Percentiles rank a stretch among this genome's conserved stretches.
Conservation (phyloP, 1,140 invertebrate species). For the Scaptomyza pallida region DNA sequence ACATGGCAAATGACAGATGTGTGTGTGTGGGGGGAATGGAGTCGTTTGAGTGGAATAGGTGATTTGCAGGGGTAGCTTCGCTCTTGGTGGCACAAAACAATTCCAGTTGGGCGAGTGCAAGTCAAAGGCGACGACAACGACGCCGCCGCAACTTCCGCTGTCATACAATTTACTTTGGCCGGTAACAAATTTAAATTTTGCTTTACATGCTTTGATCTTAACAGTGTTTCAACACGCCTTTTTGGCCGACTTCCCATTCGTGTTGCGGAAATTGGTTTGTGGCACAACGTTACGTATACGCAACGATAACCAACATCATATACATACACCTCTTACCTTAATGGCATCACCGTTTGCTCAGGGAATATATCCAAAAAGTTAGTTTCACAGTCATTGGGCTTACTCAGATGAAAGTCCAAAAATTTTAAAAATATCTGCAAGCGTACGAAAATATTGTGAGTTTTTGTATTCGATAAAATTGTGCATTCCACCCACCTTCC, state of each 20-base stretch:
- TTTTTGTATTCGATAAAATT: neutral
- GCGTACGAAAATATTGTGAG: neutral
- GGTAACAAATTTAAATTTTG: conserved; percentile 79
- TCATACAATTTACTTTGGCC: conserved; percentile 65
- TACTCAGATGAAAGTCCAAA: conserved; percentile 87
- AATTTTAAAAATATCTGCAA: conserved; percentile 90
- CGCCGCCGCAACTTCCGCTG: conserved; percentile 65
- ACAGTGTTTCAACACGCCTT: conserved; percentile 41
- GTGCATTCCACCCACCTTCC: conserved; percentile 87
- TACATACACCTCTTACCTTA: conserved; percentile 71
- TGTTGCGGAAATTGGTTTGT: conserved; percentile 73
- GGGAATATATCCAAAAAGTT: conserved; percentile 93
- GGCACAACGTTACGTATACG: conserved; percentile 38
- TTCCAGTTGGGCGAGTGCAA: conserved; percentile 37
- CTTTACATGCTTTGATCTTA: conserved; percentile 66
- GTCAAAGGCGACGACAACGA: conserved; percentile 46
- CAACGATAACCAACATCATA: neutral
- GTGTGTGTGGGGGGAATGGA: neutral
- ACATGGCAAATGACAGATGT: conserved; percentile 9
- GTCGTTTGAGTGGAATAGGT: neutral
- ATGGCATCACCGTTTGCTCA: conserved; percentile 87
- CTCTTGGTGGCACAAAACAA: conserved; percentile 26
- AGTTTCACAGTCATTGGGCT: conserved; percentile 92
- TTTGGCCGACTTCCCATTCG: conserved; percentile 50
- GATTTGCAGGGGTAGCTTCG: no score